Evolutionary conservation across 2,888 invertebrate genomes (phyloP), one percentile per base, ranked within the genome.

Genomic region (Melanostoma scalare): DNA sequence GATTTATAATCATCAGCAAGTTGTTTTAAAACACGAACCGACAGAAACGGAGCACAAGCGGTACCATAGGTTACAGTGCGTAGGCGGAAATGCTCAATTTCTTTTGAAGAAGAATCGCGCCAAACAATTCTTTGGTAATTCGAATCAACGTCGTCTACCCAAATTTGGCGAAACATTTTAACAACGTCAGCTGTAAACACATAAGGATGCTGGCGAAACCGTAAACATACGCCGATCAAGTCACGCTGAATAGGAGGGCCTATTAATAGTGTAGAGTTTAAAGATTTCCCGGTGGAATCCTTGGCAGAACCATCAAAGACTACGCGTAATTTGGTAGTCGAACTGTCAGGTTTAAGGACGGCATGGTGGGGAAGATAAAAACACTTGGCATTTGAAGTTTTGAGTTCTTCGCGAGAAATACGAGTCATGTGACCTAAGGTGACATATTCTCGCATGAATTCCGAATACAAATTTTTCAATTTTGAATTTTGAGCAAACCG

Each of bases 291-390:
- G 20, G 48, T 68, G 1, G 48, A n/a, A 31, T 79, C 78, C 6
- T 76, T 69, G n/a, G 72, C 74, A 3, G 76, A 79, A 6, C 71
- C 82, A 44, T 79, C 73, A 52, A 84, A 77, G 5, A 79, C 77
- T 0, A 80, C 46, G 20, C 20, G 20, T 20, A 20, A 1, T 20
- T 20, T 20, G 20, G 20, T 20, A 20, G 20, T 20, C 20, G 74
- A 68, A 60, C 84, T 85, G 6, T 74, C 77, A 2, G 84, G 58
- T 52, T 82, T 85, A 0, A 85, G 52, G 0, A 86, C 84, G 2
- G 85, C 79, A 60, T 87, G 86, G 40, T 87, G 82, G 8, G 86
- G 65, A n/a, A 85, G 53, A 35, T 86, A 87, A 56, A 77, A 84
- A n/a, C 35, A 44, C 6, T 33, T 60, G 6, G n/a, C 46, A n/a